These are phyloP conservation scores for Heptranchias perlo DNA, from an alignment of 2,113 vertebrate species.

Conservation along the genomic window DNA sequence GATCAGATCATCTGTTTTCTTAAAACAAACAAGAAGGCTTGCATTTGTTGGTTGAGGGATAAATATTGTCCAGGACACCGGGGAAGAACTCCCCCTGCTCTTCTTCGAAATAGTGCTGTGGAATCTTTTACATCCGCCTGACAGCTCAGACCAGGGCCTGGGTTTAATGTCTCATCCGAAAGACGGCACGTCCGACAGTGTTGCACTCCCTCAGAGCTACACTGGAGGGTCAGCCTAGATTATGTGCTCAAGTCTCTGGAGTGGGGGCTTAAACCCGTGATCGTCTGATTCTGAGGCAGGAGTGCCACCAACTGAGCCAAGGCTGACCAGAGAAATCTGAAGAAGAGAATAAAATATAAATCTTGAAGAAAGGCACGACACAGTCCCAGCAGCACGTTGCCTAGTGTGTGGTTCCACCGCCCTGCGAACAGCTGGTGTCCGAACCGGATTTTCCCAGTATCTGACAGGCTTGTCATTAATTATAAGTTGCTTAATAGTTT, in stretches of 20 bases:
- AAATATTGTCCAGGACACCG: not conserved
- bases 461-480: not conserved
- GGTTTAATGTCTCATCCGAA: not conserved
- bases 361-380: not conserved
- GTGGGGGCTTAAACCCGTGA: not conserved
- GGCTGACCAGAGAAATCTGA: not conserved
- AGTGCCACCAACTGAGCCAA: not conserved
- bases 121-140: not conserved
- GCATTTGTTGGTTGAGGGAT: not conserved
- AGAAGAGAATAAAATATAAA: not conserved
- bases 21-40: too few species aligned
- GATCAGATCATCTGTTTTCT: too few species aligned
- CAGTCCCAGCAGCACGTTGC: not conserved
- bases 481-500: not conserved
- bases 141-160: not conserved
- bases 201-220: not conserved
- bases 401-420: not conserved
- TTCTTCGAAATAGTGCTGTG: not conserved
- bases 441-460: not conserved
- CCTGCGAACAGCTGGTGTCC: not conserved
- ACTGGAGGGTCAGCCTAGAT: not conserved
- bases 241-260: too few species aligned
- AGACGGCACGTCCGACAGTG: not conserved
- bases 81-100: not conserved
- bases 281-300: not conserved